Conservation (phyloP, 2,888 invertebrate genomes). For the Meiosimyza platycephala region DNA sequence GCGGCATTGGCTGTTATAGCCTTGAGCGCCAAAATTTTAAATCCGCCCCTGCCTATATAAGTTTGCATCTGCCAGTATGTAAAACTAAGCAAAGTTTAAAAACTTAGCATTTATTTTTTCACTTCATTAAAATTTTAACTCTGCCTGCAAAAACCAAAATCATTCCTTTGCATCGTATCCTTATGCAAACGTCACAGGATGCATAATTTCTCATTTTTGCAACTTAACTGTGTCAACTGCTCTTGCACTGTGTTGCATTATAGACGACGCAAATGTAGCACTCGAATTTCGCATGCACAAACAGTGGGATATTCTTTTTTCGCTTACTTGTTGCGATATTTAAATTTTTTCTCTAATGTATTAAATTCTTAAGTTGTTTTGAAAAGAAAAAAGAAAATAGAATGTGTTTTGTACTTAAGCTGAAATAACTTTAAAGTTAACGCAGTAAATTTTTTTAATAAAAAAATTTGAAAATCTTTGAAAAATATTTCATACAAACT, state of each 20-base stretch:
- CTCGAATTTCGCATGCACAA: conserved; percentile 1
- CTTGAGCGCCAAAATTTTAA: no score
- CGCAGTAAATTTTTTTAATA: no score
- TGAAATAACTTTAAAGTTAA: no score
- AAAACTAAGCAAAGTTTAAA: no score
- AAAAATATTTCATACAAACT: no score
- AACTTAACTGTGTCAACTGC: conserved; percentile 25
- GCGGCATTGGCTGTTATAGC: no score
- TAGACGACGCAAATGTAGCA: neutral
- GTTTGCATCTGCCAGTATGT: no score
- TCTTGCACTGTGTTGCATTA: neutral
- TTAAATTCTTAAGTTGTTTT: neutral
- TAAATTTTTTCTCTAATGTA: neutral
- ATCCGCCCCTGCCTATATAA: no score
- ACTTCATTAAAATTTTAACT: conserved; percentile 32
- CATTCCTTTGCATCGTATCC: neutral
- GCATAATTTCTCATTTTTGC: conserved; percentile 3
- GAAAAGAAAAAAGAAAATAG: neutral
- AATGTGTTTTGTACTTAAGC: no score
- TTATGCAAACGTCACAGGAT: conserved; percentile 11
- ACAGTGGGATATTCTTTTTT: neutral
- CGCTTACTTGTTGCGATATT: conserved; percentile 1
- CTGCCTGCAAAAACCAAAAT: neutral
- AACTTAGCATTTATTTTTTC: neutral
- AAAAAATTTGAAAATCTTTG: no score